Base-by-base conservation (phyloP, 2,797 vertebrate species). In the Gallinago stenura region DNA sequence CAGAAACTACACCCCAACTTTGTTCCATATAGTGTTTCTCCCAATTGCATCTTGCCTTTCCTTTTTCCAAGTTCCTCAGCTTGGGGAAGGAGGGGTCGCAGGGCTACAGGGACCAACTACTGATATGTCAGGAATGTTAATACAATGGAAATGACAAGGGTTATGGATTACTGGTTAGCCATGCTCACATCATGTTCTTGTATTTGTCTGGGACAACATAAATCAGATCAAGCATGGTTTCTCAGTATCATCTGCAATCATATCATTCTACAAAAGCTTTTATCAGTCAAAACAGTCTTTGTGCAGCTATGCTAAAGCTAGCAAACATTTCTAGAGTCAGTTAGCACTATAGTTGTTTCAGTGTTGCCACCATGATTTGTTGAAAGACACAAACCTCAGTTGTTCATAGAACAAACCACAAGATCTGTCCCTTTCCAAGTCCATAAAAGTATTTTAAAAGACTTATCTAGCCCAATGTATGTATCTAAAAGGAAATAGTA, bases 401-500 rank as follows among this genome's bases (percentile, higher is more conserved):
- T 57, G 19, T 53, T 90, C 39, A 31, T 20, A 58, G 5, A 77
- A 71, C 22, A 95, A 91, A 43, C 15, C 2, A 5, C 43, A 6
- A 21, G 8, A 58, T 43, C 33, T 58, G 25, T 5, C 77, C 70
- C 57, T 43, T 72, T 75, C 13, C n/a, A 78, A 68, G 18, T 25
- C 39, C 21, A 16, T 8, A 15, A 6, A 21, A 71, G 12, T 48
- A 65, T 66, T 84, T 83, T 45, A 50, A 20, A 62, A 90, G 35
- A 53, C n/a, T 2, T 11, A 61, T 12, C 19, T 50, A 43, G 18
- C 65, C 41, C 6, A 1, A 78, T 17, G 15, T 17, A 69, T 4
- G 30, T 45, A 85, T 65, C 43, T 83, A 70, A 86, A 90, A 88
- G 30, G 37, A 87, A 94, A 84, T 9, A 60, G 95, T 98, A 99